Conservation (phyloP, 2,797 vertebrate genomes). For the Pogonophryne albipinna region DNA sequence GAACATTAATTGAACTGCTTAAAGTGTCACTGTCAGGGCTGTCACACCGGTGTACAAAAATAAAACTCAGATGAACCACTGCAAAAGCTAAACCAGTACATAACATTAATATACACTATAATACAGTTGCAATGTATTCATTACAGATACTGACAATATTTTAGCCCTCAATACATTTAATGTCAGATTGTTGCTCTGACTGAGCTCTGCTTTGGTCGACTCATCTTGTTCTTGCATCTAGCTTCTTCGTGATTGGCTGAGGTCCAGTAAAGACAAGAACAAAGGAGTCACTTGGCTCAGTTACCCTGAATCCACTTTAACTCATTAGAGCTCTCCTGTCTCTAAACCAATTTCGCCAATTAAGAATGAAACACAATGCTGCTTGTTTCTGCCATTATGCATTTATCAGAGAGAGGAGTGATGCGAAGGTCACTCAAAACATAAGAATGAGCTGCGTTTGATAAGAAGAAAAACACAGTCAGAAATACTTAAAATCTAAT, state of each 20-base stretch:
- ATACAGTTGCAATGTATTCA: not conserved
- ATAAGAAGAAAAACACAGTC: conserved; percentile 33
- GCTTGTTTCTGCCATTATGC: conserved; percentile 55
- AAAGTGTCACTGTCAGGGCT: not conserved
- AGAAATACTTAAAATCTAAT: conserved; percentile 43
- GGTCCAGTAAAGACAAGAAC: conserved; percentile 61
- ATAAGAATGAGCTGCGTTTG: conserved; percentile 11
- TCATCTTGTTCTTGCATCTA: conserved; percentile 43
- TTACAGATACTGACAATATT: not conserved
- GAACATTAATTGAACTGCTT: conserved; percentile 11
- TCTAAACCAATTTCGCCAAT: conserved; percentile 79
- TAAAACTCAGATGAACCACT: conserved; percentile 2
- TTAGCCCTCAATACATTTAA: conserved; percentile 15
- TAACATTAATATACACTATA: not conserved
- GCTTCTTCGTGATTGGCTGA: conserved; percentile 60
- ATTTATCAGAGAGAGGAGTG: conserved; percentile 44
- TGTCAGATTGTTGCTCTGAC: conserved; percentile 32
- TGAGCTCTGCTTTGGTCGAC: conserved; percentile 41
- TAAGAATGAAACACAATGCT: conserved; percentile 74
- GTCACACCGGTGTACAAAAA: not conserved
- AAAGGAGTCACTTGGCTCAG: conserved; percentile 73
- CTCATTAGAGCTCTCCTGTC: conserved; percentile 69
- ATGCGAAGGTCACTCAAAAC: conserved; percentile 25
- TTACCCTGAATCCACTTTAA: conserved; percentile 60
- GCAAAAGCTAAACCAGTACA: conserved; percentile 6